Conservation (phyloP, 1,140 invertebrate genomes). For the Lasaia peninsularis region DNA sequence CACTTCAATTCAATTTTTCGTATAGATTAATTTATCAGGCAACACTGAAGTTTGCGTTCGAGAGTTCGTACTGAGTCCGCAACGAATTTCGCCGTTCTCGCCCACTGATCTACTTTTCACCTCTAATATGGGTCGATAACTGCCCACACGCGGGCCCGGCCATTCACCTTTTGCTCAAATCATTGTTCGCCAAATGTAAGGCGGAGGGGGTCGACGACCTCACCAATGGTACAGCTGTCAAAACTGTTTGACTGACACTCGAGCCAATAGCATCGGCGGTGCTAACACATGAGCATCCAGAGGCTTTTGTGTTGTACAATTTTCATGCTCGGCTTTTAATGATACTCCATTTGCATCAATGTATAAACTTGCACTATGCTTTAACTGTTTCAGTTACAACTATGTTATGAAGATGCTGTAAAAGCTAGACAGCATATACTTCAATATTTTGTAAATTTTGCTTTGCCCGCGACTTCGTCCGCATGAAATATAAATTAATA, state of each 20-base stretch:
- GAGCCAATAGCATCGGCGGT: constrained; percentile 43
- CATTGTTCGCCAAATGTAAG: constrained; percentile 75
- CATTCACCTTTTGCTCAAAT: constrained; percentile 75
- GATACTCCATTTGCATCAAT: too few relatives aligned
- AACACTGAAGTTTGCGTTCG: neutral
- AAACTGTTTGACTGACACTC: constrained; percentile 59
- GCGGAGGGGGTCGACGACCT: constrained; percentile 58
- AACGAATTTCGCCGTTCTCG: constrained; percentile 72
- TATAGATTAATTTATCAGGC: too few relatives aligned
- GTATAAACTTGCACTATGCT: too few relatives aligned
- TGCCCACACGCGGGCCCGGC: constrained; percentile 73
- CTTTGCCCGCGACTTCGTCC: too few relatives aligned
- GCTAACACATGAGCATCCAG: constrained; percentile 24
- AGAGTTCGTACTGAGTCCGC: constrained; percentile 44
- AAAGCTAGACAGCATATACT: too few relatives aligned
- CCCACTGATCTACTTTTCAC: constrained; percentile 77
- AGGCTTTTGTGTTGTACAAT: neutral
- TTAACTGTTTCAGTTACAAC: too few relatives aligned
- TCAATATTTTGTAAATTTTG: too few relatives aligned
- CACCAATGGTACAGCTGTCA: constrained; percentile 51
- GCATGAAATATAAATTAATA: too few relatives aligned
- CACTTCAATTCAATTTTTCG: too few relatives aligned
- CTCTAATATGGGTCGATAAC: constrained; percentile 76
- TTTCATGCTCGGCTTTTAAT: neutral
- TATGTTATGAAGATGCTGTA: too few relatives aligned